Evolutionary conservation across 2,888 invertebrate species (phyloP).

Genomic region (Sinotaia quadrata): DNA sequence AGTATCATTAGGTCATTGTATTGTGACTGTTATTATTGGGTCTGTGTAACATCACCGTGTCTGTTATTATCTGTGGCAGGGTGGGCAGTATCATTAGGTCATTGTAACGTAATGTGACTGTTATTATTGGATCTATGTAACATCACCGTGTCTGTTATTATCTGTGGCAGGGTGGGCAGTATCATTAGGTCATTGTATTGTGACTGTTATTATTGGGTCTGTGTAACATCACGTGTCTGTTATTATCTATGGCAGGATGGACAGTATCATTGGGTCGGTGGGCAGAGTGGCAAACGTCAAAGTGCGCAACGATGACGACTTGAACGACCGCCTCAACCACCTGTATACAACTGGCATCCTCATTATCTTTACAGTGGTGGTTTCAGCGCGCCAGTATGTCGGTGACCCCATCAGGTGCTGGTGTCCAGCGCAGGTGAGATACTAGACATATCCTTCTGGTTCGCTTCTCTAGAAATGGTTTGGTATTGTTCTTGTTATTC

Average conservation of each 20-base stretch:
- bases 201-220: no score
- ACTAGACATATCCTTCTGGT: neutral
- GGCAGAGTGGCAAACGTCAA: constrained; percentile 69
- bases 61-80: neutral
- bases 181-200: neutral
- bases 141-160: neutral
- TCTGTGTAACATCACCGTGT: no score
- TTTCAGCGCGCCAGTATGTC: constrained; percentile 71
- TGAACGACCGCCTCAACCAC: constrained; percentile 70
- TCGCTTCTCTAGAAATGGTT: neutral
- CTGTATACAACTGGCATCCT: constrained; percentile 70
- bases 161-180: neutral
- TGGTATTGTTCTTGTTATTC: neutral
- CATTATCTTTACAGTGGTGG: constrained; percentile 70
- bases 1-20: neutral
- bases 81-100: neutral
- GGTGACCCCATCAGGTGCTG: constrained; percentile 58
- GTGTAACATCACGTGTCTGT: neutral
- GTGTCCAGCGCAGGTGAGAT: constrained; percentile 25
- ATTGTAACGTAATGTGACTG: neutral
- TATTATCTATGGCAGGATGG: constrained; percentile 56
- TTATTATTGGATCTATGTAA: no score
- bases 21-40: no score
- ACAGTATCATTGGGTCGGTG: constrained; percentile 69
- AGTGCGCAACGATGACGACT: constrained; percentile 71